These are phyloP conservation scores for Dendrocincla tyrannina DNA, from an alignment of 2,797 vertebrate species.

Conservation along the genomic window DNA sequence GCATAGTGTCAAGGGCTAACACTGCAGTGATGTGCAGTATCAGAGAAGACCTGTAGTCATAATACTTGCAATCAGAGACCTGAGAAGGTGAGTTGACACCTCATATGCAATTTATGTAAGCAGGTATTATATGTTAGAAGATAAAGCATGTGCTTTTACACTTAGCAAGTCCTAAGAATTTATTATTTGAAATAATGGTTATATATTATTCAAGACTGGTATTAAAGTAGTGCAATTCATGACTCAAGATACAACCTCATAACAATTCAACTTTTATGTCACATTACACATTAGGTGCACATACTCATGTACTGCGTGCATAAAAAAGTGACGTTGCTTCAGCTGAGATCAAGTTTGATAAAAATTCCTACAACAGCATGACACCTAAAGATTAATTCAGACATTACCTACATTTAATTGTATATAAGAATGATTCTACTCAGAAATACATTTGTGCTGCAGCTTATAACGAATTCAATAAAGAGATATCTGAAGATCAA, in stretches of 20 bases:
- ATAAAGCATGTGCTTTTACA: neutral
- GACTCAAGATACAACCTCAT: neutral
- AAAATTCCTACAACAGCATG: neutral
- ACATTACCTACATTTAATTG: neutral
- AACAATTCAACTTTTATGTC: neutral
- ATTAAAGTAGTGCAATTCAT: neutral
- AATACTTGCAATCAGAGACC: neutral
- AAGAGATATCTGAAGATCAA: neutral
- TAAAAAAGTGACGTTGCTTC: neutral
- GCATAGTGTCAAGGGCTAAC: neutral
- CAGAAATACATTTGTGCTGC: neutral
- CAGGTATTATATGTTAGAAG: neutral
- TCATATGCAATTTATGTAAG: neutral
- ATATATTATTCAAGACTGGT: neutral
- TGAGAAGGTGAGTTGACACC: neutral
- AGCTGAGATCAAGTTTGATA: neutral
- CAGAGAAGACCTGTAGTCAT: fast-evolving
- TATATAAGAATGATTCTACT: neutral
- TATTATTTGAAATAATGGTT: neutral
- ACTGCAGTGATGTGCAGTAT: neutral
- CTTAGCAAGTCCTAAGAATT: neutral
- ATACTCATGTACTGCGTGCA: neutral
- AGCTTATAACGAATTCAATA: neutral
- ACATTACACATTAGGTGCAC: neutral
- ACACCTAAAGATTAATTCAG: neutral